Base-by-base conservation (phyloP, 2,888 invertebrate species). In the Latrodectus elegans region DNA sequence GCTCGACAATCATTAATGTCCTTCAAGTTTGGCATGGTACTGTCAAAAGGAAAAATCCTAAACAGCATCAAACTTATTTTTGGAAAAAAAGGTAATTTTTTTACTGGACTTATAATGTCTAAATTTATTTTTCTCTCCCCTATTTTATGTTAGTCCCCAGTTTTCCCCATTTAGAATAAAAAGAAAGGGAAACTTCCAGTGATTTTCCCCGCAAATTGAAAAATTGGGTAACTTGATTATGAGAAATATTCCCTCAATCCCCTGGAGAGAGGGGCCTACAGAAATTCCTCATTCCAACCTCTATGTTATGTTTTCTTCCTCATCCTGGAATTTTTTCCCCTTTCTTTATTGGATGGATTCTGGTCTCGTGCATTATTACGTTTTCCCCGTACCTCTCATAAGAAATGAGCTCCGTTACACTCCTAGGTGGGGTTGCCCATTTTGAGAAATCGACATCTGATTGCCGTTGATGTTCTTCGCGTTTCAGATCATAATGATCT, bases 211-310 rank as follows among this genome's bases (percentile, higher is more conserved):
- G 70, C 70, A 68, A 65, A 64, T 53, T 52, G 52, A 68, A 67
- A 82, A 67, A 82, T 82, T 82, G 55, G 53, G 55, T 26, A 75
- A 82, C 74, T 60, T 70, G 74, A 82, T 75, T 75, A 82, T 75
- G 82, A 82, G 74, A 68, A 82, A 75, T 82, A 68, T 65, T 74
- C 55, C 67, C 52, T 65, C 70, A 55, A 15, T 65, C 75, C 71
- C 49, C 14, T 65, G 67, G 77, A 53, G 67, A 53, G 49, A 51
- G 55, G 70, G 75, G 75, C 70, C 72, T 67, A 74, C 67, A 82
- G 70, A 82, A 70, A 67, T 81, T 65, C 22, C 38, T n/a, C 70
- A 52, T 26, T 49, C 64, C n/a, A 60, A 12, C n/a, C 14, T n/a
- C 60, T n/a, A n/a, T 60, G n/a, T 60, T n/a, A 60, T 60, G 60